Evolutionary conservation across 2,888 invertebrate genomes (phyloP), one percentile per base, ranked within the genome.

Genomic region (Elegia similella): DNA sequence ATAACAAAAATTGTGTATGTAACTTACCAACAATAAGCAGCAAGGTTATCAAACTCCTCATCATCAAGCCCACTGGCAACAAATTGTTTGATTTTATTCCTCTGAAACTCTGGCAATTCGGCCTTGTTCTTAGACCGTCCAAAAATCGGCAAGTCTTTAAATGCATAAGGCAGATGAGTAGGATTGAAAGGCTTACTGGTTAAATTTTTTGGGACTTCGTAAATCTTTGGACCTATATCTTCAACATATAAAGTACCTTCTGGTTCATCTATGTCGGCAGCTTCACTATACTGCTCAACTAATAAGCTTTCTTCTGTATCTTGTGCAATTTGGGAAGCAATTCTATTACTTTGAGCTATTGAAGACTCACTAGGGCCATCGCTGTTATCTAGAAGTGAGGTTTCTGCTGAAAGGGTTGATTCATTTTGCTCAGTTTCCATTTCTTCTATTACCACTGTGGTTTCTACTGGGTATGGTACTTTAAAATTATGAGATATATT

Each of bases 21-120:
- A 17, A 50, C 50, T 3, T 71, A 92, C 92, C 88, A 92, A 81
- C 93, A 93, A 69, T 87, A 90, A 7, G 77, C 74, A 1, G 76
- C 67, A 3, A 93, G 66, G 57, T 88, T 79, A 0, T 76, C 65
- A 67, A 84, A 88, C 59, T 92, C 87, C 15, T 82, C 74, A 57
- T 89, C 80, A 54, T 70, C 80, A 6, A 92, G 64, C 56, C 71
- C 82, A 60, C 68, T 72, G 0, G 86, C 86, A 42, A 88, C 73
- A 76, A 76, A 90, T 42, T 86, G 79, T 56, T 74, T 76, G 1
- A 86, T 68, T 61, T 81, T 77, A 34, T 72, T 63, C 10, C 69
- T 62, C 38, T 74, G 72, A 61, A 78, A 84, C 0, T 75, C 62
- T 2, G 73, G 61, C 3, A 84, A 52, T 1, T 67, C 65, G 0